A percentile compares a stretch with the other conserved stretches of the same genome.
These are phyloP conservation scores for Pteropus alecto DNA, from an alignment of 2,113 vertebrate species.

Conservation along the genomic window DNA sequence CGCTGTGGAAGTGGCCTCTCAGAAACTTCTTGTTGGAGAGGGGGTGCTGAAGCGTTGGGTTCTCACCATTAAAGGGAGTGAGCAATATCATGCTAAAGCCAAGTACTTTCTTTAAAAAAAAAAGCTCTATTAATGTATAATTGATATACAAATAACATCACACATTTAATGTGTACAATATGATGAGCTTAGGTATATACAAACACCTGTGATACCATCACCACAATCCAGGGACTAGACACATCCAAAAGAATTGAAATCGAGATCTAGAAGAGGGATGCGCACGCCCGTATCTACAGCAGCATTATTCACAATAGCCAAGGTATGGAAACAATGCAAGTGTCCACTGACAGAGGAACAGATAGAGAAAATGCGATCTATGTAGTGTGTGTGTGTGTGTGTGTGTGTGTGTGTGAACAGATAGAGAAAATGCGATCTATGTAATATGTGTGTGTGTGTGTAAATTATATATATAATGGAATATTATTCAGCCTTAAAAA, in stretches of 20 bases:
- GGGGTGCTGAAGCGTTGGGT: no score
- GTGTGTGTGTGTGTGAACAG: neutral
- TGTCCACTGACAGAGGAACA: neutral
- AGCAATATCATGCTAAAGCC: neutral
- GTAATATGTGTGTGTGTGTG: neutral
- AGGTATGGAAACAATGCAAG: neutral
- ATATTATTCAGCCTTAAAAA: neutral
- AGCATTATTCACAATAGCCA: neutral
- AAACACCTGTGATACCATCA: neutral
- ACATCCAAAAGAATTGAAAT: neutral
- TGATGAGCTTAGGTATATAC: neutral
- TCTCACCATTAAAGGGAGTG: rapidly evolving
- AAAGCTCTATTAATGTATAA: neutral
- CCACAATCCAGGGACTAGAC: neutral
- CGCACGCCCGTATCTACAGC: neutral
- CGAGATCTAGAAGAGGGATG: neutral
- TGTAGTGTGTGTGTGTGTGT: neutral
- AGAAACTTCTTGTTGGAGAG: neutral
- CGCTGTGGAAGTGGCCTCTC: no score
- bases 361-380: neutral
- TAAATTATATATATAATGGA: neutral
- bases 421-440: neutral
- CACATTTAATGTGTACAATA: neutral
- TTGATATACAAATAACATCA: neutral
- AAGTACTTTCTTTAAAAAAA: neutral